Percentiles rank a stretch among this genome's conserved stretches.
phyloP scores from a whole-genome alignment of 2,888 invertebrate species.

The Pandemis heparana region DNA sequence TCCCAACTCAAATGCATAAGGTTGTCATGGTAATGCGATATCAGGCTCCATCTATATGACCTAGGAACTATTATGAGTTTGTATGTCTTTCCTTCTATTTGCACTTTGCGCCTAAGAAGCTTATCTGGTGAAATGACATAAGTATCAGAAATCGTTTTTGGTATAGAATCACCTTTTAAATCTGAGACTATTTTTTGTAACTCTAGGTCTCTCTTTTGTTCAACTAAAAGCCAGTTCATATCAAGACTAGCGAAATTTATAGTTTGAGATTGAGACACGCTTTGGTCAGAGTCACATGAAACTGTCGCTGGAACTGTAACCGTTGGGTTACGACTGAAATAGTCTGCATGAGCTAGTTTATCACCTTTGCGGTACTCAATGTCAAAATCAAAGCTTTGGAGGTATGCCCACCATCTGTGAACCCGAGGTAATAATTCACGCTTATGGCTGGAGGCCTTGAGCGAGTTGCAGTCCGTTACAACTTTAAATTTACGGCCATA shows the following conservation, averaged over 20 bases:
- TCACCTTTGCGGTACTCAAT: slow-evolving; percentile 12
- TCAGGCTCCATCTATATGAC: slow-evolving; percentile 36
- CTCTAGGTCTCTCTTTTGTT: slow-evolving; percentile 3
- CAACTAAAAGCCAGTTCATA: neutral
- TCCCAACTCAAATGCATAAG: slow-evolving; percentile 43
- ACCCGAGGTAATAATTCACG: neutral
- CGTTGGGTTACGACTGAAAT: too few species aligned
- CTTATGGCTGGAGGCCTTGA: slow-evolving; percentile 7
- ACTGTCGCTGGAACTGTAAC: too few species aligned
- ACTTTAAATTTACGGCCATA: neutral
- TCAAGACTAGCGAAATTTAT: too few species aligned
- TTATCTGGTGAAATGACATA: slow-evolving; percentile 41
- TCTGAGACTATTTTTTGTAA: slow-evolving; percentile 35
- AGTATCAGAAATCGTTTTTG: slow-evolving; percentile 29
- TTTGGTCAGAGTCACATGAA: too few species aligned
- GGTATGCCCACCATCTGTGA: slow-evolving; percentile 40
- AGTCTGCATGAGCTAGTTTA: too few species aligned
- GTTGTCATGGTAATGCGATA: slow-evolving; percentile 26
- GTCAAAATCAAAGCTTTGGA: slow-evolving; percentile 39
- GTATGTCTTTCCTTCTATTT: slow-evolving; percentile 41
- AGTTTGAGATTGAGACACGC: too few species aligned
- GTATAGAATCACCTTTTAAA: slow-evolving; percentile 36
- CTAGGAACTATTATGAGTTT: slow-evolving; percentile 37
- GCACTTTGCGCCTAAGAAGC: slow-evolving; percentile 39
- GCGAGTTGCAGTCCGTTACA: slow-evolving; percentile 6